These are phyloP conservation scores for Platysteira castanea DNA, from an alignment of 2,113 vertebrate genomes.

Conservation along the genomic window DNA sequence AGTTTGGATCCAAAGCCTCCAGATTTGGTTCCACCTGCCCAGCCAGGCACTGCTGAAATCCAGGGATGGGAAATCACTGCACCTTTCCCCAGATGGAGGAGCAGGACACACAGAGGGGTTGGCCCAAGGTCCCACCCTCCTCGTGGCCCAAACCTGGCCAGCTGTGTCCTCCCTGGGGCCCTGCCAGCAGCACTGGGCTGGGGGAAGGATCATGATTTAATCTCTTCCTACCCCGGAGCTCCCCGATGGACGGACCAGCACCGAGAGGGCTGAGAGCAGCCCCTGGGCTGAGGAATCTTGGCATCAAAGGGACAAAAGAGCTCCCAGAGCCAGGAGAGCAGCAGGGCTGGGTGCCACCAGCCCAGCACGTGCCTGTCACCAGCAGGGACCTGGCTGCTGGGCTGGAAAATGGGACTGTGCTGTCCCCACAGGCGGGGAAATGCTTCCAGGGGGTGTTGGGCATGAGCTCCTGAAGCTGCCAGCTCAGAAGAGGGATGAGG, in stretches of 20 bases:
- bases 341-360: not conserved
- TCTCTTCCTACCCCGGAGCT: not conserved
- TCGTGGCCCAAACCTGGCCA: not conserved
- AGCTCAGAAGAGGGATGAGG: not conserved
- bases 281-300: not conserved
- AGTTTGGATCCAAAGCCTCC: not conserved
- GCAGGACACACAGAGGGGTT: not conserved
- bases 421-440: not conserved
- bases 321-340: not conserved
- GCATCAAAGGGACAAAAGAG: not conserved
- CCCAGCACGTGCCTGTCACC: rapidly evolving
- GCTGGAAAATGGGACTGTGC: not conserved
- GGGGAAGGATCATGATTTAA: not conserved
- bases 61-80: not conserved
- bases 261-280: not conserved
- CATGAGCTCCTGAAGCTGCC: not conserved
- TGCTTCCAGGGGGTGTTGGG: not conserved
- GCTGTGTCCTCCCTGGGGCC: not conserved
- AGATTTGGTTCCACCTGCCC: not conserved
- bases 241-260: not conserved
- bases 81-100: not conserved
- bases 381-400: not conserved
- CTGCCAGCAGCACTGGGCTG: not conserved
- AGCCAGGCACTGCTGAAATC: not conserved
- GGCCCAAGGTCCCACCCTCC: not conserved